These are phyloP conservation scores for Teleiodes luculella DNA, from an alignment of 2,888 invertebrate genomes.

Conservation along the genomic window DNA sequence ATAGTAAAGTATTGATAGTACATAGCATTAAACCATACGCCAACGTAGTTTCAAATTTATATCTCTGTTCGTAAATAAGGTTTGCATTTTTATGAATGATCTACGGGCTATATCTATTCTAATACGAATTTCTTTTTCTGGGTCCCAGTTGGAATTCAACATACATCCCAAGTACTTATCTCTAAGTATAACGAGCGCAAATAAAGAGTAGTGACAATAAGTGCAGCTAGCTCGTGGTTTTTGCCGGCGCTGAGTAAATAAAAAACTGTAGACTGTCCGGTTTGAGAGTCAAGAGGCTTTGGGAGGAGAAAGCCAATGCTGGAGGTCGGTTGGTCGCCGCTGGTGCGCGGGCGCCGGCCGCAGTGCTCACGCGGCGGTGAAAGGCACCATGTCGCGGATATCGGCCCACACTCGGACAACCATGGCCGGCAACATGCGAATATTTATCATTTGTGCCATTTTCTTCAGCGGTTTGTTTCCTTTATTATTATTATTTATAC, in stretches of 20 bases:
- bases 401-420: slow-evolving; percentile 46
- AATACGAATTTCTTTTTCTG: too few species aligned
- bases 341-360: slow-evolving; percentile 25
- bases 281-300: slow-evolving; percentile 47
- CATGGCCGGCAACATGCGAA: slow-evolving; percentile 59
- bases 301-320: slow-evolving; percentile 63
- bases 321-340: slow-evolving; percentile 53
- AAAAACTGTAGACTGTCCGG: slow-evolving; percentile 31
- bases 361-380: slow-evolving; percentile 73
- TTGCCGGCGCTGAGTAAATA: slow-evolving; percentile 5
- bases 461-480: slow-evolving; percentile 64
- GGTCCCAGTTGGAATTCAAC: too few species aligned
- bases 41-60: too few species aligned
- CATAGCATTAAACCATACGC: too few species aligned
- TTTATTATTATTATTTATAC: slow-evolving; percentile 21
- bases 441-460: slow-evolving; percentile 63
- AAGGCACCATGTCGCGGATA: slow-evolving; percentile 64
- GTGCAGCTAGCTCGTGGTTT: background rate
- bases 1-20: too few species aligned
- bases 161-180: too few species aligned
- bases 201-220: background rate
- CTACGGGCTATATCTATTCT: too few species aligned
- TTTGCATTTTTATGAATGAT: too few species aligned
- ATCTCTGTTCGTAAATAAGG: too few species aligned
- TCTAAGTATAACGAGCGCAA: too few species aligned